Percentiles rank a stretch among this genome's conserved stretches.
phyloP scores from a whole-genome alignment of 2,888 invertebrate species.

The Clepsis dumicolana region DNA sequence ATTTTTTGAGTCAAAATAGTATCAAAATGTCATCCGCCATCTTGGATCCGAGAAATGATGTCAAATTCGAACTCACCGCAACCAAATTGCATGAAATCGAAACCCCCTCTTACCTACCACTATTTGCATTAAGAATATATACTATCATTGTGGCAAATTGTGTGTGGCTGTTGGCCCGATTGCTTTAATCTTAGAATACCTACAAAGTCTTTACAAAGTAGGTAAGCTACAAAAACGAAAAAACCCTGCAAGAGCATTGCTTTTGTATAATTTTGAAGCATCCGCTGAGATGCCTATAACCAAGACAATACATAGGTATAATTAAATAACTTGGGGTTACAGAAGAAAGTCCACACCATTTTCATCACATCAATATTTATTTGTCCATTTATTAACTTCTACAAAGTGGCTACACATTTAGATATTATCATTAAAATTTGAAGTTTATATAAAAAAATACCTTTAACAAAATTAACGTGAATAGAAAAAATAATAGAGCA shows the following conservation, averaged over 20 bases:
- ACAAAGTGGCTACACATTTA: not conserved
- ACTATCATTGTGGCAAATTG: too few species aligned
- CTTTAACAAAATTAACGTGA: not conserved
- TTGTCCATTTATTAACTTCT: not conserved
- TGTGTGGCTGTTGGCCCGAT: too few species aligned
- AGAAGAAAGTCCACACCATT: not conserved
- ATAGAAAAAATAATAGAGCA: conserved; percentile 11
- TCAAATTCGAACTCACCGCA: too few species aligned
- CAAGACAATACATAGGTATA: not conserved
- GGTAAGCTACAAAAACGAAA: not conserved
- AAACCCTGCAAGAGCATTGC: too few species aligned
- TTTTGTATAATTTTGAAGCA: not conserved
- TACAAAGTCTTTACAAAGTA: too few species aligned
- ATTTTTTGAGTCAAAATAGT: too few species aligned
- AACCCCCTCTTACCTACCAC: too few species aligned
- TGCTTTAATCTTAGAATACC: too few species aligned
- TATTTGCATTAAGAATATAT: too few species aligned
- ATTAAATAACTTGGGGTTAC: not conserved
- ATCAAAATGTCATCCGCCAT: too few species aligned
- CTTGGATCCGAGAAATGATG: too few species aligned
- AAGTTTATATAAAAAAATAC: not conserved
- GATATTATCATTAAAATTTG: not conserved
- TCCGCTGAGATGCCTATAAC: not conserved
- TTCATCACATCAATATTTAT: conserved; percentile 7
- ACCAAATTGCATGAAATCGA: too few species aligned